Base-by-base conservation (phyloP, 2,888 invertebrate species). In the Athalia circularis region DNA sequence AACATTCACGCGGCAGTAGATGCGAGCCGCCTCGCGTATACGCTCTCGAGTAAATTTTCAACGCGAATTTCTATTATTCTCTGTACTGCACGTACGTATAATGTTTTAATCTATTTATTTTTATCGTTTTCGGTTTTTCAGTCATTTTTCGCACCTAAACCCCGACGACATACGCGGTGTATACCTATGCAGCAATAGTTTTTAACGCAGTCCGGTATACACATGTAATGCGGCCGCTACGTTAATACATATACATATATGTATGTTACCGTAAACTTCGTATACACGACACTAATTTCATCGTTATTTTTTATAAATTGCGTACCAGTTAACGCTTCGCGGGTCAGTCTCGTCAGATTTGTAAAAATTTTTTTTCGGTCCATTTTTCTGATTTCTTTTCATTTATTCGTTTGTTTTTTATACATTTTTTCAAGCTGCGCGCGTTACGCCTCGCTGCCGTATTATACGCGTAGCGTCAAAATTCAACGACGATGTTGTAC, bases 251-350 rank as follows among this genome's bases (percentile, higher is more conserved):
- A 1, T 29, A 29, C 29, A 29, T 29, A 29, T 29, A 2, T 29
- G 2, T 29, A 29, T 2, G n/a, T n/a, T n/a, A 29, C 29, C 29
- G 29, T 29, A 29, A 29, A 29, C 29, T 29, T 29, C 29, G 29
- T 89, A 89, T 86, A 90, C 87, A 90, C 89, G 87, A 89, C 90
- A 90, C 88, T 89, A 87, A 89, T 89, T 90, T 88, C 88, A 89
- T 90, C 90, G 89, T 90, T 90, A 90, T 89, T 90, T 90, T 29
- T 90, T 90, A 89, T 89, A 90, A 90, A 89, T 90, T 90, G 89
- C 89, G 86, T 87, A 84, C 87, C 86, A 87, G 88, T 90, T 90
- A 88, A 88, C 89, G 90, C 89, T 89, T 85, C 88, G 62, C n/a
- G 45, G 61, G 47, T 43, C 15, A 65, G 61, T 72, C 72, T 72